Evolutionary conservation across 1,140 invertebrate genomes (phyloP), one percentile per base, ranked within the genome.

Genomic region (Ditylenchus dipsaci): DNA sequence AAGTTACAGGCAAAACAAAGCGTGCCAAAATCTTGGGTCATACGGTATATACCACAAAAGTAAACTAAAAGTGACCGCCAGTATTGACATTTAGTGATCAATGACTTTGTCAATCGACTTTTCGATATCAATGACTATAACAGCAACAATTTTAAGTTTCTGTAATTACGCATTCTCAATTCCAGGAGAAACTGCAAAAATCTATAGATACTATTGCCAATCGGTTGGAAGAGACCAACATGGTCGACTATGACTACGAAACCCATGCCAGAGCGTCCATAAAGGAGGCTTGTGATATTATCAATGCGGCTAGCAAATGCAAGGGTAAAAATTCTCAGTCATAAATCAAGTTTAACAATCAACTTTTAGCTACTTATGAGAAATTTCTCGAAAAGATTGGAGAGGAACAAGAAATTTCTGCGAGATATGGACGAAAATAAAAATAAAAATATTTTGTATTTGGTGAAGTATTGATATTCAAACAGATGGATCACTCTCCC

Each of bases 181-280:
- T 53, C 3, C 49, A 53, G 49, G 49, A 53, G 23, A 53, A 53
- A 17, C 15, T 53, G 8, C 49, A 53, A 53, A 53, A 53, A 53
- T 53, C 49, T 8, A 3, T 53, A 8, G 49, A 53, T 5, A 7
- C n/a, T 7, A 53, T 53, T 7, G 49, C 49, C n/a, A 53, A 53
- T 53, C 49, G 49, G n/a, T 17, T 53, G 15, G 49, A 53, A 53
- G 49, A 53, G n/a, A 53, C 49, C n/a, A 53, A 53, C 49, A 21
- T 26, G 49, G 15, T 53, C n/a, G 49, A 53, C 15, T 53, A 53
- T 15, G 49, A 53, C 23, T 21, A 21, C 8, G 49, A 53, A 26
- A 26, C 49, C 49, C 49, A 53, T 53, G 49, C 49, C 23, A 21
- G n/a, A 21, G 49, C 49, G 3, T 21, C n/a, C 23, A 53, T 53